Conservation (phyloP, 1,140 invertebrate species). For the Danaus melanippus region DNA sequence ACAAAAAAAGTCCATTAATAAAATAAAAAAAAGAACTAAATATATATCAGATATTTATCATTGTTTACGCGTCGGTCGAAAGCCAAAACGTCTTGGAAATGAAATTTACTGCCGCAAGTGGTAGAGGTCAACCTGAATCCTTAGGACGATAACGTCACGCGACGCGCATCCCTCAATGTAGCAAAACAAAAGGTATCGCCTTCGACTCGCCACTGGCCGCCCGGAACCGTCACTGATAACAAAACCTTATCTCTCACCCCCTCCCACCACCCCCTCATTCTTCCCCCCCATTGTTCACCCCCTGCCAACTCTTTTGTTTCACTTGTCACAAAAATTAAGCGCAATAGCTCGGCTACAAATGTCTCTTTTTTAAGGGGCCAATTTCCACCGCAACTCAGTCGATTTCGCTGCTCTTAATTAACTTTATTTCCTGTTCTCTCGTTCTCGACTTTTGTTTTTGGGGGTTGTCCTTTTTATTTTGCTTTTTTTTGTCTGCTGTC, state of each 20-base stretch:
- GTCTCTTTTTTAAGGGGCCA: constrained; percentile 70
- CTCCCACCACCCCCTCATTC: constrained; percentile 19
- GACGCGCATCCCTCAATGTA: constrained; percentile 63
- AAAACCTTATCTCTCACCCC: constrained; percentile 53
- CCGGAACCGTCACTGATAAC: constrained; percentile 60
- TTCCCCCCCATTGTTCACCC: constrained; percentile 32
- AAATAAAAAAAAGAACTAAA: constrained; percentile 9
- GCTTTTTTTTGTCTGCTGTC: constrained; percentile 68
- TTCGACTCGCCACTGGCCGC: constrained; percentile 60
- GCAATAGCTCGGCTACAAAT: constrained; percentile 69
- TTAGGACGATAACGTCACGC: constrained; percentile 63
- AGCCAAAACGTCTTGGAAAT: constrained; percentile 54
- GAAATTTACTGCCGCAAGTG: constrained; percentile 63
- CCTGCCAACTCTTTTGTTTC: constrained; percentile 69
- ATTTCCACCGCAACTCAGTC: constrained; percentile 71
- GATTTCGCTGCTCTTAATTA: constrained; percentile 71
- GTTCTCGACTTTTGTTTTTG: constrained; percentile 64
- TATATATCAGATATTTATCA: constrained; percentile 27
- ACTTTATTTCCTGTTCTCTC: constrained; percentile 71
- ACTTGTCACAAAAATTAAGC: constrained; percentile 72
- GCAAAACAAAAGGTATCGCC: constrained; percentile 66
- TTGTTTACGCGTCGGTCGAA: constrained; percentile 24
- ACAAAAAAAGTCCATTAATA: too few species aligned
- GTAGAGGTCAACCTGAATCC: constrained; percentile 56
- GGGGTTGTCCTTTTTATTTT: constrained; percentile 63